phyloP scores from a whole-genome alignment of 2,888 invertebrate species.

The Idaea biselata region DNA sequence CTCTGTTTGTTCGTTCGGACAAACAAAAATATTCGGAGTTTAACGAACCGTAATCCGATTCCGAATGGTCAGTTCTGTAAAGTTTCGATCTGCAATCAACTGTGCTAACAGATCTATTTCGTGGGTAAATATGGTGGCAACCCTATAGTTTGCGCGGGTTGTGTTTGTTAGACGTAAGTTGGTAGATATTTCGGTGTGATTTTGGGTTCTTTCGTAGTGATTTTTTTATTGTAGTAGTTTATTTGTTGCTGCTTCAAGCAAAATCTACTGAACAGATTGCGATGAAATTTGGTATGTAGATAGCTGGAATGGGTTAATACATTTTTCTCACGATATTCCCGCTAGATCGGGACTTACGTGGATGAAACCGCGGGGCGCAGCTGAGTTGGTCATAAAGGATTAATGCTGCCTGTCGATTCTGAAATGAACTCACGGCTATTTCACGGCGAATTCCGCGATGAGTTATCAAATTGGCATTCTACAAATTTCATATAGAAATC shows the following conservation, averaged over 20 bases:
- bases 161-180: conserved; percentile 3
- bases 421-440: too few species aligned
- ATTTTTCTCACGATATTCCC: too few species aligned
- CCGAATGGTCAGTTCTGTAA: conserved; percentile 69
- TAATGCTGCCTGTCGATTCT: too few species aligned
- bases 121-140: conserved; percentile 60
- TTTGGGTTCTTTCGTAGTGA: background rate
- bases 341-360: too few species aligned
- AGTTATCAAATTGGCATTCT: too few species aligned
- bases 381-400: background rate
- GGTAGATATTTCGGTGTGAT: background rate
- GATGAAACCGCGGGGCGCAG: too few species aligned
- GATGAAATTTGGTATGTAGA: too few species aligned
- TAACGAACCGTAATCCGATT: conserved; percentile 75
- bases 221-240: background rate
- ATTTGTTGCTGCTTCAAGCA: too few species aligned
- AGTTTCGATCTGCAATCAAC: conserved; percentile 75
- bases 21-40: conserved; percentile 61
- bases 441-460: too few species aligned
- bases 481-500: too few species aligned
- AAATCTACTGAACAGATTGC: background rate
- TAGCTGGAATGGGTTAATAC: too few species aligned
- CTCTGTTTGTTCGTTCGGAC: conserved; percentile 63
- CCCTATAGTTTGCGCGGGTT: conserved; percentile 35
- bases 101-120: conserved; percentile 70